Evolutionary conservation across 2,888 invertebrate genomes (phyloP).

Genomic region (Plusia festucae): DNA sequence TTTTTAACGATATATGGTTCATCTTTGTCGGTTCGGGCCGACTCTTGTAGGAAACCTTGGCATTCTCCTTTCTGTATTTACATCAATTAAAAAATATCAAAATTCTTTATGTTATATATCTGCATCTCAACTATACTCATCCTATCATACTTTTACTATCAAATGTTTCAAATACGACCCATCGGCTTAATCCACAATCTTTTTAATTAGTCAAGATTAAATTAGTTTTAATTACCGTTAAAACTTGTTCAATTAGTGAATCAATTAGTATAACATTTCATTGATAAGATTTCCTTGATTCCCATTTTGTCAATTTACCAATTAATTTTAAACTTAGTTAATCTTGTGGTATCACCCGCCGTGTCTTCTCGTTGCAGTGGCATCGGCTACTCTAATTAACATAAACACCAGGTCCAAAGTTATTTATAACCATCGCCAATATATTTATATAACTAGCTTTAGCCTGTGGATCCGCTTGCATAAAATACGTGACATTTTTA

Average conservation of each 20-base stretch:
- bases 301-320: conserved; percentile 38
- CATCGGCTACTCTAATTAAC: conserved; percentile 83
- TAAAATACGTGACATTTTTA: conserved; percentile 33
- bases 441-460: conserved; percentile 64
- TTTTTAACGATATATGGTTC: too few relatives aligned
- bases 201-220: conserved; percentile 25
- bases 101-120: background rate
- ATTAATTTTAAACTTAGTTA: conserved; percentile 51
- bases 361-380: conserved; percentile 72
- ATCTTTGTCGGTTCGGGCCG: too few relatives aligned
- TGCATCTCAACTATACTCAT: too few relatives aligned
- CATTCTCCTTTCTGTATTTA: too few relatives aligned
- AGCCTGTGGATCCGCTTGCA: conserved; percentile 48
- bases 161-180: background rate
- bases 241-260: conserved; percentile 30
- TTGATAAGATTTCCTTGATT: conserved; percentile 43
- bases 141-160: conserved; percentile 1
- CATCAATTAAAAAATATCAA: conserved; percentile 26
- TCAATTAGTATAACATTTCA: conserved; percentile 45
- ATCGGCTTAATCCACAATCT: conserved; percentile 8
- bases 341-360: conserved; percentile 53
- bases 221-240: conserved; percentile 30
- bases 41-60: too few relatives aligned
- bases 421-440: conserved; percentile 72
- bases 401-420: conserved; percentile 80